Conservation (phyloP, 2,797 vertebrate species). For the Anguilla pacifica region DNA sequence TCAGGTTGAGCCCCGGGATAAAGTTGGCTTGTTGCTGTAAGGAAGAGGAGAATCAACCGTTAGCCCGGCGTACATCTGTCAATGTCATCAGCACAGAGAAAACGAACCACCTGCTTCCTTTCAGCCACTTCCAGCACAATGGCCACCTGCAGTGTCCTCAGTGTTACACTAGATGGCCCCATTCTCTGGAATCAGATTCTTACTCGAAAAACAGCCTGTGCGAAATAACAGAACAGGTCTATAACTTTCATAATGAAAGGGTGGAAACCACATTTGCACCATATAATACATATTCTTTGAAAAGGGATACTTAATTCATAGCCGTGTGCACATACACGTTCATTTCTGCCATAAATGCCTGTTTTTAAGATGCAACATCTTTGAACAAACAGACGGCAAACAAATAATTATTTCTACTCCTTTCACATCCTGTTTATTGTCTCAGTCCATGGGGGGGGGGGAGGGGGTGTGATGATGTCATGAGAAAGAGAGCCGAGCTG, state of each 20-base stretch:
- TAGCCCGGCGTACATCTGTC: not conserved
- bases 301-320: not conserved
- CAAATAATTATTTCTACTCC: not conserved
- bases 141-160: slow-evolving; percentile 60
- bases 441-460: not conserved
- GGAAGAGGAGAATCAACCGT: not conserved
- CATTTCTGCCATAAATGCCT: not conserved
- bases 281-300: not conserved
- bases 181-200: slow-evolving; percentile 35
- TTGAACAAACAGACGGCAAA: not conserved
- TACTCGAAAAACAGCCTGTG: not conserved
- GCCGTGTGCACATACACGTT: not conserved
- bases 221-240: not conserved
- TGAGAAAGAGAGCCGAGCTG: not conserved
- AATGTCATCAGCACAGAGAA: not conserved
- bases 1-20: slow-evolving; percentile 93
- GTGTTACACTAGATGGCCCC: slow-evolving; percentile 68
- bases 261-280: not conserved
- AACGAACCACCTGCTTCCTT: not conserved
- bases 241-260: not conserved
- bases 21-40: slow-evolving; percentile 90
- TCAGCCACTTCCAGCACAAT: not conserved
- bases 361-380: not conserved
- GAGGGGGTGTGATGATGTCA: not conserved
- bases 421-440: slow-evolving; percentile 10